A percentile compares a stretch with the other conserved stretches of the same genome.
These are phyloP conservation scores for Sogatella furcifera DNA, from an alignment of 1,140 invertebrate genomes.

Conservation along the genomic window DNA sequence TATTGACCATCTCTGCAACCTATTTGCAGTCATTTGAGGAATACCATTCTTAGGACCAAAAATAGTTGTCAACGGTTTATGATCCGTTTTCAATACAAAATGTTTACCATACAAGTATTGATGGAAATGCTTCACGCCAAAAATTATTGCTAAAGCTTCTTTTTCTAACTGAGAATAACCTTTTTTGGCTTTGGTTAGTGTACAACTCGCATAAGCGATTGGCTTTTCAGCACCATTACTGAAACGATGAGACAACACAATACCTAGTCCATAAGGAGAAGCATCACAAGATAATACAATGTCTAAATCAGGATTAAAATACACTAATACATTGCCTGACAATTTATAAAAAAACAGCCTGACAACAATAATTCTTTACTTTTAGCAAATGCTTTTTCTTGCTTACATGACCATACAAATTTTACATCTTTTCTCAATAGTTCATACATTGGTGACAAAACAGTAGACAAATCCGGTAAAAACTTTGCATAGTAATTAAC, in stretches of 20 bases:
- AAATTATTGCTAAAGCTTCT: constrained; percentile 1
- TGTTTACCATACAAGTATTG: constrained; percentile 6
- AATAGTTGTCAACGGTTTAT: constrained; percentile 1
- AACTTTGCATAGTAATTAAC: constrained; percentile 5
- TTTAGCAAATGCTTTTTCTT: constrained; percentile 30
- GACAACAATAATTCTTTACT: constrained; percentile 25
- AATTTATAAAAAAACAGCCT: no score
- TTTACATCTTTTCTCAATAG: constrained; percentile 1
- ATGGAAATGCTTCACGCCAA: neutral
- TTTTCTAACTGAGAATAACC: neutral
- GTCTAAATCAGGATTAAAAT: constrained; percentile 29
- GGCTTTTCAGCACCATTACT: constrained; percentile 31
- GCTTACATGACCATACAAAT: neutral
- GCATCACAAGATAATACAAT: constrained; percentile 38
- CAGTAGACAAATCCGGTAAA: constrained; percentile 10
- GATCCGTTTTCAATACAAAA: constrained; percentile 3
- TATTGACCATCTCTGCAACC: constrained; percentile 3
- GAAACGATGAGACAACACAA: constrained; percentile 34
- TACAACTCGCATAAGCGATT: constrained; percentile 35
- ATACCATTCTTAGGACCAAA: neutral
- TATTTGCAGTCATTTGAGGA: constrained; percentile 3
- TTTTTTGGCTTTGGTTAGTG: constrained; percentile 31
- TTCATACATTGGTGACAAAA: constrained; percentile 17
- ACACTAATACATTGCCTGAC: constrained; percentile 19
- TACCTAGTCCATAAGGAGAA: constrained; percentile 35